These are phyloP conservation scores for Hermaeophaga mercurialis DNA, from an alignment of 2,888 invertebrate species.

Conservation along the genomic window DNA sequence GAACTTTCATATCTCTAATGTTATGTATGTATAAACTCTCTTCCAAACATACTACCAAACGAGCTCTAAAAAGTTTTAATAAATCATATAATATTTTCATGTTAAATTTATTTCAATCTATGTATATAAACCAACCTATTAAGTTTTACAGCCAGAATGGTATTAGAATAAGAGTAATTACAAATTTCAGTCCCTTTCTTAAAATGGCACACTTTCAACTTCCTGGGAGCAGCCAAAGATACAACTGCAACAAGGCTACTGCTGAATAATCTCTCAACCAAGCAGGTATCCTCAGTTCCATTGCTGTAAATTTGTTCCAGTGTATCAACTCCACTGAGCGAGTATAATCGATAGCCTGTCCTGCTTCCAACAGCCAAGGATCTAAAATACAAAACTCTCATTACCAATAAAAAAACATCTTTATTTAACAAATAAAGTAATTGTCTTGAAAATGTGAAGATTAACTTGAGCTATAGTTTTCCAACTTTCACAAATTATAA, in stretches of 20 bases:
- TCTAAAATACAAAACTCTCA: constrained; percentile 62
- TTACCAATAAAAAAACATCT: too few species aligned
- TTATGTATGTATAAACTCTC: constrained; percentile 98
- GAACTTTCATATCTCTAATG: constrained; percentile 96
- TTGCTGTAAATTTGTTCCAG: constrained; percentile 90
- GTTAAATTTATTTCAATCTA: background rate
- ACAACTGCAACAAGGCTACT: constrained; percentile 97
- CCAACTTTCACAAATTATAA: too few species aligned
- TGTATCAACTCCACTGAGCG: constrained; percentile 80
- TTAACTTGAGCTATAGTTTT: too few species aligned
- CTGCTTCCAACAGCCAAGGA: constrained; percentile 93
- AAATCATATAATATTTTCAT: constrained; percentile 4
- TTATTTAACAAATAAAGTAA: too few species aligned
- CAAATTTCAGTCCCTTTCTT: constrained; percentile 98
- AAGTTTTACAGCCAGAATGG: constrained; percentile 92
- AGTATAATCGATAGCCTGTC: constrained; percentile 88
- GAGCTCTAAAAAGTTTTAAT: constrained; percentile 48
- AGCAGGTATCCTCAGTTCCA: constrained; percentile 82
- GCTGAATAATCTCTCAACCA: constrained; percentile 95
- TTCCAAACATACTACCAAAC: constrained; percentile 95
- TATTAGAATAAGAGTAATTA: constrained; percentile 93
- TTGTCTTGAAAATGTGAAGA: too few species aligned
- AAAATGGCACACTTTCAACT: constrained; percentile 95
- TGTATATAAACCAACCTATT: constrained; percentile 76
- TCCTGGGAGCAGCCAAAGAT: constrained; percentile 86